Conservation (phyloP, 2,888 invertebrate genomes). For the Amblyteles armatorius region DNA sequence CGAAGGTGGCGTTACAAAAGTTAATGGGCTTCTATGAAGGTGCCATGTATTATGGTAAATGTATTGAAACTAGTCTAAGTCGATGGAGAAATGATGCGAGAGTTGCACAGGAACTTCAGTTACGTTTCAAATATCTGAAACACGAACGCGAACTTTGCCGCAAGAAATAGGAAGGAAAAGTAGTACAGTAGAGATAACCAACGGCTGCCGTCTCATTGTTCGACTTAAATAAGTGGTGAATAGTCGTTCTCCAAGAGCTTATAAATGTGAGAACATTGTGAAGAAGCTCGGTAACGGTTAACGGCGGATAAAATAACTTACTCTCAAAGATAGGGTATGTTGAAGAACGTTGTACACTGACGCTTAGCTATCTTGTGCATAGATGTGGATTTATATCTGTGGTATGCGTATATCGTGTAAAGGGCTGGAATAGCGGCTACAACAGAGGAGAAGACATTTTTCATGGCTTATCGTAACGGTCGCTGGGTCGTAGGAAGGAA, state of each 20-base stretch:
- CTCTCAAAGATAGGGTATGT: slow-evolving; percentile 44
- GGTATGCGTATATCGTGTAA: slow-evolving; percentile 20
- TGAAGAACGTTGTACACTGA: neutral
- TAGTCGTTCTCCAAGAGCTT: slow-evolving; percentile 46
- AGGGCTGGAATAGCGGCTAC: slow-evolving; percentile 58
- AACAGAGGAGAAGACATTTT: slow-evolving; percentile 73
- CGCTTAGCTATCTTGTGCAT: slow-evolving; percentile 4
- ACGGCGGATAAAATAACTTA: slow-evolving; percentile 57
- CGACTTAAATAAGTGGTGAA: slow-evolving; percentile 54
- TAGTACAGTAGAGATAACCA: slow-evolving; percentile 29
- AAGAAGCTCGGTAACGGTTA: slow-evolving; percentile 28
- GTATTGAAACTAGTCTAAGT: neutral
- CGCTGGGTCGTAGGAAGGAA: slow-evolving; percentile 66
- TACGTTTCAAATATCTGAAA: slow-evolving; percentile 27
- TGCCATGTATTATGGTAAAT: neutral
- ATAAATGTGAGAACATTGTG: slow-evolving; percentile 53
- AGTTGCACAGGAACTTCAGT: slow-evolving; percentile 42
- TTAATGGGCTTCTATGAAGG: neutral
- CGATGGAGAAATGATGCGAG: slow-evolving; percentile 16
- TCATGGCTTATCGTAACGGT: slow-evolving; percentile 77
- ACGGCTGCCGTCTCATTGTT: slow-evolving; percentile 50
- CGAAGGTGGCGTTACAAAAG: neutral
- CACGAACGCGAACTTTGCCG: neutral
- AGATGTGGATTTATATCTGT: neutral
- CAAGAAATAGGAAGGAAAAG: slow-evolving; percentile 5